A percentile compares a stretch with the other conserved stretches of the same genome.
Conservation (phyloP, 1,140 invertebrate species). For the Tetragonula clypearis region DNA sequence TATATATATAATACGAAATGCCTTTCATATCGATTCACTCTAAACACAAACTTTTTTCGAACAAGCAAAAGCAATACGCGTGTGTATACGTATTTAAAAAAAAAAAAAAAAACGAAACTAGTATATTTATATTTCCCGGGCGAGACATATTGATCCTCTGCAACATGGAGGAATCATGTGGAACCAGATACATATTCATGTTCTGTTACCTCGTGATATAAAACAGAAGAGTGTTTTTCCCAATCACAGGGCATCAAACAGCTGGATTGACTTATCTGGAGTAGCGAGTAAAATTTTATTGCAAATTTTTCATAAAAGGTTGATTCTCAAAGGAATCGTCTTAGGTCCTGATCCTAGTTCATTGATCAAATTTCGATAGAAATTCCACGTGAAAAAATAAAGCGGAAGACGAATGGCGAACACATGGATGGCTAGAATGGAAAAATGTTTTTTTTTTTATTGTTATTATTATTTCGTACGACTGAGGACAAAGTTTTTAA, state of each 20-base stretch:
- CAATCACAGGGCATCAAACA: neutral
- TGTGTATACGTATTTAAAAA: neutral
- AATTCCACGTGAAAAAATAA: too few relatives aligned
- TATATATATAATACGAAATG: neutral
- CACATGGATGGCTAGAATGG: neutral
- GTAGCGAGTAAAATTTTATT: neutral
- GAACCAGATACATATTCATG: neutral
- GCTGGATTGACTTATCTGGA: neutral
- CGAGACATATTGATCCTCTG: neutral
- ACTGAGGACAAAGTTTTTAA: neutral
- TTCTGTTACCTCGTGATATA: neutral
- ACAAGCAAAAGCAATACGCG: too few relatives aligned
- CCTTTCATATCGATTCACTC: too few relatives aligned
- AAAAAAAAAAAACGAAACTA: neutral
- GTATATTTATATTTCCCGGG: neutral
- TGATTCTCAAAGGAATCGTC: neutral
- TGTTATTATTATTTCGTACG: neutral
- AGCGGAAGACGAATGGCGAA: neutral
- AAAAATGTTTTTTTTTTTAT: neutral
- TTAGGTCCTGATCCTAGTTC: neutral
- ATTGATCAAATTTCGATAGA: conserved; percentile 1
- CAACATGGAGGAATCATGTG: neutral
- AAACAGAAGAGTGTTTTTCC: neutral
- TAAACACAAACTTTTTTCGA: neutral
- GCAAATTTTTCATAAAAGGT: neutral